Evolutionary conservation across 2,797 vertebrate species (phyloP).

Genomic region (Macropus fuliginosus): DNA sequence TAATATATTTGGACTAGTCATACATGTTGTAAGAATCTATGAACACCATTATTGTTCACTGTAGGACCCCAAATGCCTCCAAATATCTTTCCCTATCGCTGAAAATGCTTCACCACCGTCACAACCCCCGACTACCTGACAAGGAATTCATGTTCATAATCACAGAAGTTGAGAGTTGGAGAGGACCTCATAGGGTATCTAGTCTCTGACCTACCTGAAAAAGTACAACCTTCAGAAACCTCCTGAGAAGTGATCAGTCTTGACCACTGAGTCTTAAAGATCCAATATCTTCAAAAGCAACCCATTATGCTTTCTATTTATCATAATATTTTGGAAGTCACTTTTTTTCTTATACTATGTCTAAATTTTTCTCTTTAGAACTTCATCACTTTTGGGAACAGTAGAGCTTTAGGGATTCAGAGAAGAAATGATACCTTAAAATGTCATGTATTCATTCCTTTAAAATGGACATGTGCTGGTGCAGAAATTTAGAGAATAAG

Average conservation of each 20-base stretch:
- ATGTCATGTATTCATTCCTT: neutral
- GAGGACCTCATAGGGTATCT: accelerated
- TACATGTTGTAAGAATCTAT: neutral
- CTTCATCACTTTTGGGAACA: neutral
- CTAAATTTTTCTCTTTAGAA: neutral
- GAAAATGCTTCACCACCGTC: neutral
- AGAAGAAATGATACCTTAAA: neutral
- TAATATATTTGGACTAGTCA: neutral
- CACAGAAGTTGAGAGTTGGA: neutral
- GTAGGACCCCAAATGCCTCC: neutral
- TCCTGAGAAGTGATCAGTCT: neutral
- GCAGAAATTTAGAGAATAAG: neutral
- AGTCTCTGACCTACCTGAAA: neutral
- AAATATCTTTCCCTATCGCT: neutral
- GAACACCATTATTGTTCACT: too few relatives aligned
- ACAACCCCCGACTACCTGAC: too few relatives aligned
- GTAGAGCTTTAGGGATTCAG: neutral
- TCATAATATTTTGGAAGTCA: neutral
- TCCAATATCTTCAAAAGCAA: neutral
- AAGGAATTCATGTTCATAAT: neutral
- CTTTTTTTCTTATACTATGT: neutral
- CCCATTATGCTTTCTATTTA: neutral
- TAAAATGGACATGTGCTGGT: neutral
- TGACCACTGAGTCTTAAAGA: neutral
- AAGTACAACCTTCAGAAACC: neutral